Evolutionary conservation across 2,113 vertebrate genomes (phyloP), one percentile per base, ranked within the genome.

Genomic region (Neomonachus schauinslandi): DNA sequence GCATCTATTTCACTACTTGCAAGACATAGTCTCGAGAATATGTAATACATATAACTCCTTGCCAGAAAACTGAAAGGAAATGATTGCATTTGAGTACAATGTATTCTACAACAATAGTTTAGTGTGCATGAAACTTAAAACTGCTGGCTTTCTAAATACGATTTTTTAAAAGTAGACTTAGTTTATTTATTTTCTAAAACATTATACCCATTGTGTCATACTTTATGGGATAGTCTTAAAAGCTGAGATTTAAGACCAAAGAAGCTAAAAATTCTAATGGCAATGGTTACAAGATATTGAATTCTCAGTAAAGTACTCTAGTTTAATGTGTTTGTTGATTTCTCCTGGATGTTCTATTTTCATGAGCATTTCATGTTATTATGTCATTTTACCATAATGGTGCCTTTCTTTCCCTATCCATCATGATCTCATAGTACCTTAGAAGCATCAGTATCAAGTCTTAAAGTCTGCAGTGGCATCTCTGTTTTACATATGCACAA

Each of bases 61-160:
- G 98, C 99, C 99, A 99, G 96, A 98, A 98, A 97, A 87, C 98
- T 97, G 95, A 98, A 98, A 99, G 99, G 99, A 99, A 99, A 98
- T 99, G 99, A 99, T 99, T 98, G 96, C 99, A 99, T 99, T 98
- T 98, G 98, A 98, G 98, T 98, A 99, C 99, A 99, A 99, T 99
- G 99, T 98, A 98, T 98, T 98, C 92, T 98, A 96, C 98, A 99
- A 99, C 98, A 99, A 98, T 98, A 98, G 97, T 98, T 99, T 98
- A 99, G 98, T 98, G 83, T 99, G 98, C 98, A 97, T 99, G 97
- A 99, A 99, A 99, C 99, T 98, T 99, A 99, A 99, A 99, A 98
- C 99, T 76, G 65, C 97, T 99, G 99, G 96, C 96, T 98, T 97
- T 93, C 92, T 67, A 96, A 97, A 95, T 97, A 97, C 93, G 98